Evolutionary conservation across 92 coral and sea anemone genomes (phyloP).

Genomic region (Phymanthus crucifer): DNA sequence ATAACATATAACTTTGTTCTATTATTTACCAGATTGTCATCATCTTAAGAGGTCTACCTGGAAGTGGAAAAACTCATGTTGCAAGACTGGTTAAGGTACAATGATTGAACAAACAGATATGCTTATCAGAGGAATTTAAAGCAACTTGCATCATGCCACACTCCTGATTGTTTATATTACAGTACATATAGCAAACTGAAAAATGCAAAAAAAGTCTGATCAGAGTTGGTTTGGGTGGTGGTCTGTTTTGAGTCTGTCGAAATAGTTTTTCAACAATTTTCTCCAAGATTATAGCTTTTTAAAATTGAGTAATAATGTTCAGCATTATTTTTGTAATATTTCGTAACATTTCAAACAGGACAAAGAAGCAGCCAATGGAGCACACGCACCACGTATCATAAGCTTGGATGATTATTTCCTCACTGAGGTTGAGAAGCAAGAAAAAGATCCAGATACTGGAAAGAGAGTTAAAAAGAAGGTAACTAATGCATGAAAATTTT

Average conservation of each 20-base stretch:
- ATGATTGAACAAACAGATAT: not conserved
- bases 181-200: too few relatives aligned
- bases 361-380: constrained; percentile 84
- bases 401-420: constrained; percentile 94
- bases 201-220: too few relatives aligned
- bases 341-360: constrained; percentile 49
- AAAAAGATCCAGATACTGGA: constrained; percentile 91
- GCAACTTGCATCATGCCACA: too few relatives aligned
- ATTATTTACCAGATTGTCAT: constrained; percentile 77
- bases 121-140: not conserved
- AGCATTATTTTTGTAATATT: not conserved
- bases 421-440: constrained; percentile 84
- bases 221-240: too few relatives aligned
- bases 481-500: too few relatives aligned
- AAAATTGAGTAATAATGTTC: too few relatives aligned
- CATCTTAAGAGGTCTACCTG: constrained; percentile 93
- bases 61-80: constrained; percentile 98
- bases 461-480: constrained; percentile 89
- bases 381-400: constrained; percentile 91
- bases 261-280: too few relatives aligned
- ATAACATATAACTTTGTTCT: not conserved
- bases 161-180: too few relatives aligned
- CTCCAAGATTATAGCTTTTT: not conserved
- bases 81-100: constrained; percentile 93
- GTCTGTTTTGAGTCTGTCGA: too few relatives aligned